Base-by-base conservation (phyloP, 2,797 vertebrate species). In the Serranus cabrilla region DNA sequence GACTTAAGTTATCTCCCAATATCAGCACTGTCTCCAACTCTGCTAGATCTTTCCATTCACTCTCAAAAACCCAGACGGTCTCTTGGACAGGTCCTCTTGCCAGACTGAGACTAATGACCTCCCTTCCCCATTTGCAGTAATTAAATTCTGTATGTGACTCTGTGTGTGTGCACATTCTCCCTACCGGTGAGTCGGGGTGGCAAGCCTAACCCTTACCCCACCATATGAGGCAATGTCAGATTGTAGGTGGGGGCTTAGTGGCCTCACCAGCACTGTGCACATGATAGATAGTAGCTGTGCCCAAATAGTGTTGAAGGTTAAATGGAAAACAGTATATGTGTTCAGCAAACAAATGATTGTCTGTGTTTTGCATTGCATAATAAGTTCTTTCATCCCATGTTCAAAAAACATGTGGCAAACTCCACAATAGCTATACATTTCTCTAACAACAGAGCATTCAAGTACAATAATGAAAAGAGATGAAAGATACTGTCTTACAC, bases 21-120 rank as follows among this genome's bases (percentile, higher is more conserved):
- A 25, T 64, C 21, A 9, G 21, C 27, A 1, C 3, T 31, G 27
- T 66, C 67, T 50, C 16, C 11, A 25, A 21, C 10, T 25, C 18
- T 34, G 49, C 14, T 76, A 13, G 23, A 55, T 40, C 40, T 60
- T 39, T 47, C 6, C 23, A 23, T 55, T 59, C 7, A 46, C 37
- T 16, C 31, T 59, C 46, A 60, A 39, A 54, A 27, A 76, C 17
- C 25, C 23, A 72, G 74, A 60, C 3, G 7, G 76, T 84, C 74
- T 82, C 87, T 23, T 61, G 78, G 66, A 78, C 11, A 45, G 59
- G 81, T 66, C 75, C 55, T 66, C 64, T 11, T n/a, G 72, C 45
- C 66, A 88, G 81, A 87, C 71, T 39, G 42, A 82, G 56, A 87
- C 58, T 73, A 84, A 87, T 80, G 74, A 64, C 67, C 82, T 73